These are phyloP conservation scores for Lordiphosa fenestrarum DNA, from an alignment of 2,888 invertebrate species.

Conservation along the genomic window DNA sequence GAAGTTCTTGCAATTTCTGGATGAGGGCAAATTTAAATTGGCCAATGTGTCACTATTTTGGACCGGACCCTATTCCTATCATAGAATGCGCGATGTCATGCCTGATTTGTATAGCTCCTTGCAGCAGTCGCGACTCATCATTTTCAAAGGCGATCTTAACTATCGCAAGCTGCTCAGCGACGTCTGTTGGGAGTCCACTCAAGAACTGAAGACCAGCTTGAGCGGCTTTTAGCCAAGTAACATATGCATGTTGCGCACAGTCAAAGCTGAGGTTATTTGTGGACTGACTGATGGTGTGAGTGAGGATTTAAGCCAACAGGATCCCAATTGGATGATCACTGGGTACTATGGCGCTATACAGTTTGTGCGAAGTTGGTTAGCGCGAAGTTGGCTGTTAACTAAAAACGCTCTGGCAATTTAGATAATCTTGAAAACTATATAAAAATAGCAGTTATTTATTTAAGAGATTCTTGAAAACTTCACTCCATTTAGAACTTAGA, in stretches of 20 bases:
- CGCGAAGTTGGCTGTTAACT: conserved; percentile 53
- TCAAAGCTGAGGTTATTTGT: conserved; percentile 93
- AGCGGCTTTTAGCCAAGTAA: conserved; percentile 89
- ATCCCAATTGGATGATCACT: conserved; percentile 89
- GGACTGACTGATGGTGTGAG: conserved; percentile 86
- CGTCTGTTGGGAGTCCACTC: conserved; percentile 87
- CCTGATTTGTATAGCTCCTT: conserved; percentile 87
- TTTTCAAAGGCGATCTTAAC: no score
- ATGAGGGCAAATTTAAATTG: conserved; percentile 80
- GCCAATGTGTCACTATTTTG: conserved; percentile 87
- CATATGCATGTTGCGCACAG: conserved; percentile 89
- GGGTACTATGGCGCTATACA: conserved; percentile 92
- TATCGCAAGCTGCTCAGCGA: conserved; percentile 95
- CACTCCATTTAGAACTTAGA: no score
- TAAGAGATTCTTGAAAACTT: no score
- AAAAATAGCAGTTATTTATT: not conserved
- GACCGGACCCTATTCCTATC: conserved; percentile 91
- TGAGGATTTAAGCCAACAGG: conserved; percentile 81
- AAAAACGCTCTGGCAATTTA: conserved; percentile 10
- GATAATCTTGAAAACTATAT: conserved; percentile 12
- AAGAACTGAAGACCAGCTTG: conserved; percentile 82
- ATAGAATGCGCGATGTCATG: conserved; percentile 86
- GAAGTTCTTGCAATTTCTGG: conserved; percentile 83
- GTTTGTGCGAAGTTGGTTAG: conserved; percentile 78
- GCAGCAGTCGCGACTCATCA: conserved; percentile 84